Percentiles rank a stretch among this genome's conserved stretches.
Conservation (phyloP, 2,888 invertebrate genomes). For the Sialis fuliginosa region DNA sequence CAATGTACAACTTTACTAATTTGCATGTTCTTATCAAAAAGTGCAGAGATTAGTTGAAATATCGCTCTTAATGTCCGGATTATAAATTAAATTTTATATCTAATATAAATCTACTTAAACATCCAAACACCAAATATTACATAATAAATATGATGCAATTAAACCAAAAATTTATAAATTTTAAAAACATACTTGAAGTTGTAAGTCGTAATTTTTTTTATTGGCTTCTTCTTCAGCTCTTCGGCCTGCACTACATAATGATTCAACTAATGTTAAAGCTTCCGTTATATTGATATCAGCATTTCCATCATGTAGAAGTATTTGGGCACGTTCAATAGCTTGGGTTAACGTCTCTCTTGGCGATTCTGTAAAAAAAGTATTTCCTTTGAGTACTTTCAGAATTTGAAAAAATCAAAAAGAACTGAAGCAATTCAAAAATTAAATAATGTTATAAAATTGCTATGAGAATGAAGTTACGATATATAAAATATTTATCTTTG, state of each 20-base stretch:
- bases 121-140: background rate
- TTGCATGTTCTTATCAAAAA: too few species aligned
- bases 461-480: too few species aligned
- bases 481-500: too few species aligned
- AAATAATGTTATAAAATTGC: too few species aligned
- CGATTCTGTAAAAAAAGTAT: constrained; percentile 2
- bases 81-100: background rate
- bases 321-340: constrained; percentile 24
- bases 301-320: constrained; percentile 24
- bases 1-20: too few species aligned
- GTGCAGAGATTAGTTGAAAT: too few species aligned
- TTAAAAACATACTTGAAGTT: constrained; percentile 43
- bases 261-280: constrained; percentile 39
- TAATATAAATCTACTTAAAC: background rate
- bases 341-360: constrained; percentile 10
- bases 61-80: too few species aligned
- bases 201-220: constrained; percentile 51
- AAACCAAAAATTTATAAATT: background rate
- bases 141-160: constrained; percentile 3
- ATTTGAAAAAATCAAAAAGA: too few species aligned
- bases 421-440: too few species aligned
- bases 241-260: constrained; percentile 37
- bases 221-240: constrained; percentile 44
- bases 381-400: too few species aligned
- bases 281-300: constrained; percentile 23